These are phyloP conservation scores for Drosophila ohnishii DNA, from an alignment of 1,140 invertebrate species.

Conservation along the genomic window DNA sequence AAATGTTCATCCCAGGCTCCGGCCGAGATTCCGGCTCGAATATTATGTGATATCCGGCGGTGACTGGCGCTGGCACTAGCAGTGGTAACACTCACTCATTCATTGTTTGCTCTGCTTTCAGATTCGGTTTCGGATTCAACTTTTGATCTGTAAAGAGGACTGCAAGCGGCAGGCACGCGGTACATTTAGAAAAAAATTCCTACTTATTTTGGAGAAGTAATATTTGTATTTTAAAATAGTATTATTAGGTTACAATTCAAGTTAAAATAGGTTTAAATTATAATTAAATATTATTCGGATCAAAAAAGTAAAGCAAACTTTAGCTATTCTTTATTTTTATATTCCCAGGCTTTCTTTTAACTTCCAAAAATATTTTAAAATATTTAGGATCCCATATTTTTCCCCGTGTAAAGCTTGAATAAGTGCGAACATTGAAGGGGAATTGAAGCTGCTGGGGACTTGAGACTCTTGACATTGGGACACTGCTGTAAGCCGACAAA, in stretches of 20 bases:
- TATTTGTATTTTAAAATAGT: background rate
- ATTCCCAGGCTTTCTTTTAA: background rate
- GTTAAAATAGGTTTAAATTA: background rate
- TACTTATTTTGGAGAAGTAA: background rate
- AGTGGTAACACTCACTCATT: conserved; percentile 46
- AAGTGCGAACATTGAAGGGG: conserved; percentile 35
- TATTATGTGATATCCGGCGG: conserved; percentile 77
- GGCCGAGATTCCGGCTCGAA: conserved; percentile 61
- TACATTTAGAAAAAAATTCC: background rate
- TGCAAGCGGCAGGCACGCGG: conserved; percentile 41
- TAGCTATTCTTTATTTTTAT: background rate
- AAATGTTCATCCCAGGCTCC: conserved; percentile 56
- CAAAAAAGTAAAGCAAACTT: too few species aligned
- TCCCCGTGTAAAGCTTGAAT: conserved; percentile 5
- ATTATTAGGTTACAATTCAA: background rate
- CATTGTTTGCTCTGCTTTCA: conserved; percentile 71
- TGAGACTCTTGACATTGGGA: conserved; percentile 32
- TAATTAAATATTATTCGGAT: too few species aligned
- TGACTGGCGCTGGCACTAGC: conserved; percentile 32
- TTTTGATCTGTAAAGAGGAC: conserved; percentile 64
- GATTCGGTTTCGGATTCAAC: conserved; percentile 51
- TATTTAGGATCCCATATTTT: background rate
- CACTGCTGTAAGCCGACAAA: conserved; percentile 45
- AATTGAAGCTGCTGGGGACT: conserved; percentile 28
- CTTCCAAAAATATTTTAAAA: background rate